Evolutionary conservation across 2,797 vertebrate species (phyloP).

Genomic region (Prunella strophiata): DNA sequence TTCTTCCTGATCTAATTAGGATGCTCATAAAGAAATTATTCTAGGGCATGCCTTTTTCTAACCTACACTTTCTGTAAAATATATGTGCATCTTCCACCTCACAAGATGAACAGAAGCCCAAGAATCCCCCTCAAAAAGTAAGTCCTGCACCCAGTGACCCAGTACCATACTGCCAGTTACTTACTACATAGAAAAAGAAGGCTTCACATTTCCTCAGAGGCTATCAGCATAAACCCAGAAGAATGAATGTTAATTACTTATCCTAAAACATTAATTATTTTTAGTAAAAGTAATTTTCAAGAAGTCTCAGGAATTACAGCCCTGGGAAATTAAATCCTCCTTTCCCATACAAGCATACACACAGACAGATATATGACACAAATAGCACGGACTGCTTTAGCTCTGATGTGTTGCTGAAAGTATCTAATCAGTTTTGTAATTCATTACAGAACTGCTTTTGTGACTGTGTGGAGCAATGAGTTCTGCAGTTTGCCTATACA

Average conservation of each 20-base stretch:
- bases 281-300: constrained; percentile 24
- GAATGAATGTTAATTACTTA: constrained; percentile 41
- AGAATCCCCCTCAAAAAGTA: not conserved
- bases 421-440: not conserved
- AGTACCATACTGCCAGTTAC: not conserved
- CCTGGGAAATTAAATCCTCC: not conserved
- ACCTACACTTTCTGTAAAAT: not conserved
- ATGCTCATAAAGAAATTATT: not conserved
- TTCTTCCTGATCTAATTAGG: constrained; percentile 32
- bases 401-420: not conserved
- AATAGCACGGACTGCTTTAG: not conserved
- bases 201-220: not conserved
- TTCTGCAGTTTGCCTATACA: not conserved
- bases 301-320: not conserved
- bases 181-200: not conserved
- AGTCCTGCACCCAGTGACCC: not conserved
- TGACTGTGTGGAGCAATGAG: not conserved
- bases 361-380: not conserved
- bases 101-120: not conserved
- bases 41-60: not conserved
- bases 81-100: not conserved
- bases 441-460: not conserved
- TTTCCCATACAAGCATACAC: not conserved
- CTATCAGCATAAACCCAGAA: not conserved
- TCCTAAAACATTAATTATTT: constrained; percentile 32